Percentiles rank a stretch among this genome's conserved stretches.
These are phyloP conservation scores for Oreochromis mossambicus DNA, from an alignment of 2,797 vertebrate genomes.

Conservation along the genomic window DNA sequence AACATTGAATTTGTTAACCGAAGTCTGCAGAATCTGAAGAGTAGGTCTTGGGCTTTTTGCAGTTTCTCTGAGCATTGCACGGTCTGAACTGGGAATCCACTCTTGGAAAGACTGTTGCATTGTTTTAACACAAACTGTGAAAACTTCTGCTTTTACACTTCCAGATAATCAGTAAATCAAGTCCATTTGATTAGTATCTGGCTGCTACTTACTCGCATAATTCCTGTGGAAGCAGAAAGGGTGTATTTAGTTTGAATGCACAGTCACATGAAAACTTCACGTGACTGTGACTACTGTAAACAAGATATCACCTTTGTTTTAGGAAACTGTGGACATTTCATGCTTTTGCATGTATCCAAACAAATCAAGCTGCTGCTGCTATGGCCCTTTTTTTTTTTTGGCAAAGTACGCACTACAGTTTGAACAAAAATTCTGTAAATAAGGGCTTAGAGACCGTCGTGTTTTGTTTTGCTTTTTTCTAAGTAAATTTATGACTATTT, in stretches of 20 bases:
- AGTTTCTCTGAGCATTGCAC: background rate
- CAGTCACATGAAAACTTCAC: background rate
- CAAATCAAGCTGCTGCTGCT: background rate
- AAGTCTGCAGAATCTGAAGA: background rate
- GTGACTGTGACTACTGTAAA: background rate
- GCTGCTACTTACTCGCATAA: background rate
- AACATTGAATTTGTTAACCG: background rate
- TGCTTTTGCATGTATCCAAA: background rate
- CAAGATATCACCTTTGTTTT: background rate
- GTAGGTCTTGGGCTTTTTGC: background rate
- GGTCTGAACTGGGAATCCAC: background rate
- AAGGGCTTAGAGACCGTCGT: accelerated
- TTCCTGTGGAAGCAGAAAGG: background rate
- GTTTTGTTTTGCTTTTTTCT: background rate
- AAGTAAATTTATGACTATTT: background rate
- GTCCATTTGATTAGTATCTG: background rate
- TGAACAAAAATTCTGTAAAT: background rate
- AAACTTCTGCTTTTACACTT: background rate
- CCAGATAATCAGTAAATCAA: background rate
- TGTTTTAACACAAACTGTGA: background rate
- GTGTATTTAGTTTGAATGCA: background rate
- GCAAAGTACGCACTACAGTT: background rate
- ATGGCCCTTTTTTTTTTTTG: background rate
- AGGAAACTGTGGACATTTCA: background rate
- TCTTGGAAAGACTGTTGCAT: background rate